Evolutionary conservation across 2,888 invertebrate genomes (phyloP).

Genomic region (Eretmocerus hayati): DNA sequence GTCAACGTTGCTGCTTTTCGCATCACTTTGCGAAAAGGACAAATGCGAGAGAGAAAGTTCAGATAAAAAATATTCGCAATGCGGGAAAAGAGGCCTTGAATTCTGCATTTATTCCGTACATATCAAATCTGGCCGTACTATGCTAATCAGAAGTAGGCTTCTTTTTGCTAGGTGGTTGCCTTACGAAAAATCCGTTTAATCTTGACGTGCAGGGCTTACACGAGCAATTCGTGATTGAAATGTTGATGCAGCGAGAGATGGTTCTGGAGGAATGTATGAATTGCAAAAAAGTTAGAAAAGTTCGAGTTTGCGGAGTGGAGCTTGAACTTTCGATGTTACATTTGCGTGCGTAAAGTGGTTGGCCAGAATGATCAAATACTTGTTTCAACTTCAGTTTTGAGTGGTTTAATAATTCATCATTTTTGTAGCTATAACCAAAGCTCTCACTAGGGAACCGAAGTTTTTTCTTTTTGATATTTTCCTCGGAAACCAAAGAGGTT

Average conservation of each 20-base stretch:
- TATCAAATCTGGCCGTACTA: too few species aligned
- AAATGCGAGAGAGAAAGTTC: too few species aligned
- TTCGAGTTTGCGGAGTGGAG: not conserved
- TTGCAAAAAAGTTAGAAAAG: constrained; percentile 11
- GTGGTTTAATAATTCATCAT: constrained; percentile 17
- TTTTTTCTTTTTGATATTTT: constrained; percentile 6
- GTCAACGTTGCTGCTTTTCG: too few species aligned
- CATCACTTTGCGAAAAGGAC: too few species aligned
- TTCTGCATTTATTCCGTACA: too few species aligned
- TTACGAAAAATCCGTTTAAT: too few species aligned
- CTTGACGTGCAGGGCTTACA: too few species aligned
- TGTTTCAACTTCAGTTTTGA: constrained; percentile 13
- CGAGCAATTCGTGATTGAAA: constrained; percentile 14
- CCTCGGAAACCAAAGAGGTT: too few species aligned
- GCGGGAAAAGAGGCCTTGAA: too few species aligned
- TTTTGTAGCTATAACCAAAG: not conserved
- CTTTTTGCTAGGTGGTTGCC: too few species aligned
- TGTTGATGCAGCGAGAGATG: constrained; percentile 11
- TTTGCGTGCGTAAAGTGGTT: constrained; percentile 1
- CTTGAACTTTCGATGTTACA: constrained; percentile 13
- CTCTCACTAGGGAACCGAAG: not conserved
- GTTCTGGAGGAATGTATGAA: constrained; percentile 16
- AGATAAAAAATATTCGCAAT: too few species aligned
- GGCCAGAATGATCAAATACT: constrained; percentile 16
- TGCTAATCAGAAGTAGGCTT: too few species aligned